A percentile compares a stretch with the other conserved stretches of the same genome.
These are phyloP conservation scores for Paramisgurnus dabryanus DNA, from an alignment of 2,113 vertebrate genomes.

Conservation along the genomic window DNA sequence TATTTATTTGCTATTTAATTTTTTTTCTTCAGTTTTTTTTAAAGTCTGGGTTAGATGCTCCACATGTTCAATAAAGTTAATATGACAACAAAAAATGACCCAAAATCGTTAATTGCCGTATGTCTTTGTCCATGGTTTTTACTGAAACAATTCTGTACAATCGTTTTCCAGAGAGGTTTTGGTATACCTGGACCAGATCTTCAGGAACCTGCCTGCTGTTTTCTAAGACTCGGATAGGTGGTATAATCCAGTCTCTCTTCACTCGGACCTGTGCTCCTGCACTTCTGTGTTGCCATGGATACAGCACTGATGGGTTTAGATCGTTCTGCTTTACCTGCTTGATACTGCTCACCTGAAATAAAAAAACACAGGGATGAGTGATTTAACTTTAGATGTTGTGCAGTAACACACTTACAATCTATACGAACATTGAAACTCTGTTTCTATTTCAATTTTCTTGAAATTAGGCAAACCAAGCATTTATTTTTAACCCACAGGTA, in stretches of 20 bases:
- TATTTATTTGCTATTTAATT: no score
- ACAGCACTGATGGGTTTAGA: constrained; percentile 52
- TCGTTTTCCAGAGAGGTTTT: no score
- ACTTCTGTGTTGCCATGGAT: constrained; percentile 71
- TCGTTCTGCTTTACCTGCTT: constrained; percentile 36
- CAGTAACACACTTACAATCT: not conserved
- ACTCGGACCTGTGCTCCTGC: constrained; percentile 66
- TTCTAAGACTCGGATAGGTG: constrained; percentile 89
- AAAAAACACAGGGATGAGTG: not conserved
- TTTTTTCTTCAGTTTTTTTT: no score
- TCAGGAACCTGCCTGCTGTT: constrained; percentile 91
- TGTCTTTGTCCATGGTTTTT: not conserved
- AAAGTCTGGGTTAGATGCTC: no score
- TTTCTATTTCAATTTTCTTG: no score
- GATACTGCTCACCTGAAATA: constrained; percentile 60
- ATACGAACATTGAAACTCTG: not conserved
- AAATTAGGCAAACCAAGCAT: no score
- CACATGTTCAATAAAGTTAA: no score
- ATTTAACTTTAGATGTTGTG: not conserved
- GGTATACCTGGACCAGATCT: constrained; percentile 87
- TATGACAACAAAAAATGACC: no score
- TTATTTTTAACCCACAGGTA: no score
- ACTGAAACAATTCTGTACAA: no score
- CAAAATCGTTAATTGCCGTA: not conserved
- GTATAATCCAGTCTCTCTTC: constrained; percentile 96